Base-by-base conservation (phyloP, 2,797 vertebrate genomes). In the Anguilla obscura region DNA sequence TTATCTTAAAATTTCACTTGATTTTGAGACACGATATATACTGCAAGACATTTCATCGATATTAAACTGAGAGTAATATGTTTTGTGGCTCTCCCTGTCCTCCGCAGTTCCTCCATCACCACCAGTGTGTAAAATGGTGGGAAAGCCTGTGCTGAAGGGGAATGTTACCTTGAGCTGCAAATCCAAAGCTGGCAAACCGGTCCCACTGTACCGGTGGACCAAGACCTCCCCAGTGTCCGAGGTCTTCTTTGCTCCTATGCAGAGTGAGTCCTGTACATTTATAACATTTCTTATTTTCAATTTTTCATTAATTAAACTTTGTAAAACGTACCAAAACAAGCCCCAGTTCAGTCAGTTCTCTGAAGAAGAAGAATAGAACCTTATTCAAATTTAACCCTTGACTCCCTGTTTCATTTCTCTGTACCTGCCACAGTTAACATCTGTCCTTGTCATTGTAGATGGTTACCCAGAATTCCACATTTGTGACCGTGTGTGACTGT, bases 121-220 rank as follows among this genome's bases (percentile, higher is more conserved):
- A 24, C 96, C 96, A 0, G 92, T 90, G 87, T 98, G 98, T 89
- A 92, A 87, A 10, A 40, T 97, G 10, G 91, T 91, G 0, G 97
- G 96, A 58, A 94, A 93, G 79, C 94, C 97, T 0, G 93, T 93
- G 33, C 87, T 95, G 80, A 97, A 96, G 85, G 94, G 93, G 50
- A 97, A 98, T 0, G 93, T 98, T 91, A 98, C 97, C 33, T 92
- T 98, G 91, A 95, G 60, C 90, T 98, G 97, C 91, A 89, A 21
- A 30, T 97, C 97, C 45, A 91, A 91, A 9, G 90, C 93, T 63
- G 97, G 97, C 66, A 97, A 97, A 63, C 97, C 97, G 0, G 0
- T 86, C 0, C 97, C 97, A 0, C 1, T 89, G 12, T 98, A 98
- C 91, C 95, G 88, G 89, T 98, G 97, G 97, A 94, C 69, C 87